Conservation (phyloP, 2,888 invertebrate species). For the Lottia gigantea region DNA sequence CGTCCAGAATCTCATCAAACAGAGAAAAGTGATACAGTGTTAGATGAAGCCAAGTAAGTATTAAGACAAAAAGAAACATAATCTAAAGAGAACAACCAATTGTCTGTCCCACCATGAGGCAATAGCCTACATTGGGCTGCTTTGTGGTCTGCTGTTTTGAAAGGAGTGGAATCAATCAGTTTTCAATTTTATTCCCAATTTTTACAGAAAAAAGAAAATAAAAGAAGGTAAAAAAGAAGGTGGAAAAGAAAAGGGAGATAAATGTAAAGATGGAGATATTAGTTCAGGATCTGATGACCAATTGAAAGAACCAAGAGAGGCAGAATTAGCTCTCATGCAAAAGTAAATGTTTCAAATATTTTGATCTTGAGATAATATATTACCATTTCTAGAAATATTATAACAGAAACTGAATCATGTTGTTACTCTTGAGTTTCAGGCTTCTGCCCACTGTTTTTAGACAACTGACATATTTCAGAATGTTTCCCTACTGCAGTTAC, state of each 20-base stretch:
- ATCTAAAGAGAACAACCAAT: too few relatives aligned
- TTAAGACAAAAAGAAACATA: too few relatives aligned
- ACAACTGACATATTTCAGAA: too few relatives aligned
- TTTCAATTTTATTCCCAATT: background rate
- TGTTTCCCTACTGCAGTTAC: too few relatives aligned
- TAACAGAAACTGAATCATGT: too few relatives aligned
- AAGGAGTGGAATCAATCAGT: background rate
- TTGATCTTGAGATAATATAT: too few relatives aligned
- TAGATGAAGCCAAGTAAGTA: conserved; percentile 47
- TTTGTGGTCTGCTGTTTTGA: too few relatives aligned
- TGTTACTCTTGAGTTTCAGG: too few relatives aligned
- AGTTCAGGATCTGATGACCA: conserved; percentile 39
- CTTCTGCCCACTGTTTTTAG: too few relatives aligned
- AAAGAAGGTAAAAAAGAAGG: conserved; percentile 51
- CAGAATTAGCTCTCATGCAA: conserved; percentile 63
- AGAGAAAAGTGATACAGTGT: conserved; percentile 55
- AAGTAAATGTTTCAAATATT: conserved; percentile 34
- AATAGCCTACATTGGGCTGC: too few relatives aligned
- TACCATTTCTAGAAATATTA: too few relatives aligned
- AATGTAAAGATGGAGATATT: conserved; percentile 36
- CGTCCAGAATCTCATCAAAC: conserved; percentile 66
- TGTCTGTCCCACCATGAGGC: too few relatives aligned
- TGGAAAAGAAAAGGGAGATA: conserved; percentile 41
- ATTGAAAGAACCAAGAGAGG: conserved; percentile 50
- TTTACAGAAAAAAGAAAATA: conserved; percentile 42